Base-by-base conservation (phyloP, 1,140 invertebrate genomes). In the Papilio glaucus region DNA sequence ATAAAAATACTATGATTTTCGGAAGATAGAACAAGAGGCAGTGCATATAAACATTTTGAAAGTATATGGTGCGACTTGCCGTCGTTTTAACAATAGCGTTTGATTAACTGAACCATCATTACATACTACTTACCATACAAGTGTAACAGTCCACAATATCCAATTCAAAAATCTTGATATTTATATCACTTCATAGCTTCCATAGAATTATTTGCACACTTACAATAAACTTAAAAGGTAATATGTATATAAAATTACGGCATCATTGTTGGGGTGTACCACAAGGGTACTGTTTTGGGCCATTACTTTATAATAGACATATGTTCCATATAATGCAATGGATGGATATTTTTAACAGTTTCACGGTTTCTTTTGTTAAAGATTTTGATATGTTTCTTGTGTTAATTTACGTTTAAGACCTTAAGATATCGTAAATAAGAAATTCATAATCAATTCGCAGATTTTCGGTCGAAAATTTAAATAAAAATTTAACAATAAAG, bases 11-110 rank as follows among this genome's bases (percentile, higher is more conserved):
- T n/a, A n/a, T n/a, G n/a, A n/a, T n/a, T 75, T 63, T 63, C 71
- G 57, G 74, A 76, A 63, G 70, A 68, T 41, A 68, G 67, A 77
- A n/a, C n/a, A n/a, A 33, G 2, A 33, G 29, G 75, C 72, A 41
- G 8, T 41, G 2, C 0, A 13, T 13, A 13, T 0, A 13, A 41
- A 41, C 10, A 1, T 41, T 41, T 3, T 13, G 13, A 41, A 41
- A 41, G 1, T 6, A 45, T 6, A 18, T n/a, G n/a, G n/a, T n/a
- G n/a, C n/a, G n/a, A n/a, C n/a, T n/a, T 15, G 39, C 2, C 42
- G 5, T 45, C 4, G 42, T 4, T 8, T 45, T 45, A n/a, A 45
- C 42, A 45, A 45, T 6, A 45, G 42, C 42, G 15, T 45, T 45
- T 45, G 42, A 45, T n/a, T 45, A 45, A 45, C 13, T 45, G n/a